These are phyloP conservation scores for Cerceris ruficornis DNA, from an alignment of 2,888 invertebrate genomes.

Conservation along the genomic window DNA sequence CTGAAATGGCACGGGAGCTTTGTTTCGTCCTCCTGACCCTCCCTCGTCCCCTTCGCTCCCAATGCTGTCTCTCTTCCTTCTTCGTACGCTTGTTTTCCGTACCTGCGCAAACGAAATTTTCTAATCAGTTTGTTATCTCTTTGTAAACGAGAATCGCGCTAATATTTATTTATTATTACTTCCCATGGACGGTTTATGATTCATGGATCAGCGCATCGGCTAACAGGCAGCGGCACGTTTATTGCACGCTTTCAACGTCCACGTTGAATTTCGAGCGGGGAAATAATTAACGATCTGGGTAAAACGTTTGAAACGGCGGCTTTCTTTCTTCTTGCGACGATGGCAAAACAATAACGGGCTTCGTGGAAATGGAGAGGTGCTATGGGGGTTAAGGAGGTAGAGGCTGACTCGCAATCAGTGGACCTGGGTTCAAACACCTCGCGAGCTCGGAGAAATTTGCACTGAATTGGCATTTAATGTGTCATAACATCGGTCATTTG, in stretches of 20 bases:
- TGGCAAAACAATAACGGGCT: neutral
- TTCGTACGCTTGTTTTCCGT: neutral
- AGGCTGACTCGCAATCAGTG: no score
- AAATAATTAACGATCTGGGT: neutral
- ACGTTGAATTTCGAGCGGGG: neutral
- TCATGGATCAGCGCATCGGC: neutral
- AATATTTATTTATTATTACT: slow-evolving; percentile 18
- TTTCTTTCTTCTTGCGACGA: neutral
- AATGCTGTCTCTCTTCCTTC: neutral
- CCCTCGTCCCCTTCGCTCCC: neutral
- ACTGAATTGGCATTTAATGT: no score
- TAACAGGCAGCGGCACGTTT: neutral
- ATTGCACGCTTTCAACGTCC: no score
- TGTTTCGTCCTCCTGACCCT: neutral
- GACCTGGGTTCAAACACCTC: no score
- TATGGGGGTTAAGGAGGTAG: no score
- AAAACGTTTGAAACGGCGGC: neutral
- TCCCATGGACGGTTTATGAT: neutral
- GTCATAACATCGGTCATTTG: no score
- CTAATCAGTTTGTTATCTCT: neutral
- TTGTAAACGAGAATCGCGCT: slow-evolving; percentile 19
- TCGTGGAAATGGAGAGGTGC: neutral
- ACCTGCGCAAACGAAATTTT: slow-evolving; percentile 3
- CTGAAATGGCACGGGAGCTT: slow-evolving; percentile 7
- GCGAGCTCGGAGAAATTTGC: no score